phyloP scores from a whole-genome alignment of 2,113 vertebrate genomes.

The Otis tarda region DNA sequence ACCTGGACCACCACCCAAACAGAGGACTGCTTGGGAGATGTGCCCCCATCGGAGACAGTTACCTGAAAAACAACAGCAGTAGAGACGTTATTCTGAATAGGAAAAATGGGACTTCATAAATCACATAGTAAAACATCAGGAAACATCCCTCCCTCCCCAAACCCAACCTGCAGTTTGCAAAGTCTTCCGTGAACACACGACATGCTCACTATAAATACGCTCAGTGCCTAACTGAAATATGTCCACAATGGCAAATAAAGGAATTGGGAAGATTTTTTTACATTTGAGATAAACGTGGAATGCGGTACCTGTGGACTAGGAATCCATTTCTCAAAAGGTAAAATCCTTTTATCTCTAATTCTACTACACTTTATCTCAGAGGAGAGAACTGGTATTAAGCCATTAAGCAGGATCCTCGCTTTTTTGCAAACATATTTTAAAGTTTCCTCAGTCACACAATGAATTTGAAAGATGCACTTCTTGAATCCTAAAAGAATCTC shows the following conservation, averaged over 20 bases:
- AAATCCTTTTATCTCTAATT: not conserved
- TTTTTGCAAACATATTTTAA: not conserved
- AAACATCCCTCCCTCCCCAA: not conserved
- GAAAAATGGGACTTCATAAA: not conserved
- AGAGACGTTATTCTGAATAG: not conserved
- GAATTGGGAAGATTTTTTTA: not conserved
- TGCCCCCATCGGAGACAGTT: conserved; percentile 87
- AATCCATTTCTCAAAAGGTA: not conserved
- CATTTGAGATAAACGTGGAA: not conserved
- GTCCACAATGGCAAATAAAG: not conserved
- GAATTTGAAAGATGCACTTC: not conserved
- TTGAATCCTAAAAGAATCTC: conserved; percentile 1
- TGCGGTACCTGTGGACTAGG: fast-evolving
- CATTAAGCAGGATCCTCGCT: not conserved
- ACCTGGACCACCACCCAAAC: conserved; percentile 94
- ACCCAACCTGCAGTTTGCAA: not conserved
- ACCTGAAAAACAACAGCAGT: conserved; percentile 77
- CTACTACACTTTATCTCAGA: not conserved
- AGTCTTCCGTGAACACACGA: not conserved
- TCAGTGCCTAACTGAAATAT: not conserved
- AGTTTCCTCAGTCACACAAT: not conserved
- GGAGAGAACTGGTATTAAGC: not conserved
- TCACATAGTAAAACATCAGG: not conserved
- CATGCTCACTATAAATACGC: not conserved
- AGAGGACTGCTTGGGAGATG: conserved; percentile 83